Evolutionary conservation across 2,113 vertebrate species (phyloP), one percentile per base, ranked within the genome.

Genomic region (Melanocharis versteri): DNA sequence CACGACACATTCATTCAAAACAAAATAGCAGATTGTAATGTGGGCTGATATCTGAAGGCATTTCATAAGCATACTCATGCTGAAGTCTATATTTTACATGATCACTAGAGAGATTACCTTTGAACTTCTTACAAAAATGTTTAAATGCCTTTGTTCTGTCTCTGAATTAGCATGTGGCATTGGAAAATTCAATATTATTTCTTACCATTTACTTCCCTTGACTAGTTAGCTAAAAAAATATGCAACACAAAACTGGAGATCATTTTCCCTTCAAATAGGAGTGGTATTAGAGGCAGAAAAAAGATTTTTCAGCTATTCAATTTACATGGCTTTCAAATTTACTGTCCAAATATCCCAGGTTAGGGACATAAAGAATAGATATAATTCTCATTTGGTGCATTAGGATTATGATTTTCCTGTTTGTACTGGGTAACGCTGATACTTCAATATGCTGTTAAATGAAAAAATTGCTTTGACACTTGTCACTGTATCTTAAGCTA

Each of bases 11-110:
- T 97, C 79, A 94, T 93, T 96, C 89, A 97, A 95, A 97, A 96
- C 94, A 97, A 96, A 97, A 95, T 26, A 97, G 94, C 83, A 97
- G 92, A 95, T 62, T 97, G 94, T 84, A 93, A 57, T 91, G 95
- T 60, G 77, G 97, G 87, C 57, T 95, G 92, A 90, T 94, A 97
- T 96, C 96, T 91, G 91, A 97, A 97, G 70, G 77, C 72, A 86
- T 80, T 95, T 91, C 78, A 62, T 42, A 27, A 88, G 85, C 62
- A 71, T 60, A 83, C 81, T 96, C 94, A 93, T 42, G 84, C 54
- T 92, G 85, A 92, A 95, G 86, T 58, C 87, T 90, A 94, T 86
- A 94, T 91, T 96, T 90, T 90, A 96, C 54, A 64, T 7, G 57
- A 97, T 93, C 93, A 82, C 79, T 85, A 47, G 66, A 88, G 68